Base-by-base conservation (phyloP, 2,888 invertebrate species). In the Hydropsyche betteni region DNA sequence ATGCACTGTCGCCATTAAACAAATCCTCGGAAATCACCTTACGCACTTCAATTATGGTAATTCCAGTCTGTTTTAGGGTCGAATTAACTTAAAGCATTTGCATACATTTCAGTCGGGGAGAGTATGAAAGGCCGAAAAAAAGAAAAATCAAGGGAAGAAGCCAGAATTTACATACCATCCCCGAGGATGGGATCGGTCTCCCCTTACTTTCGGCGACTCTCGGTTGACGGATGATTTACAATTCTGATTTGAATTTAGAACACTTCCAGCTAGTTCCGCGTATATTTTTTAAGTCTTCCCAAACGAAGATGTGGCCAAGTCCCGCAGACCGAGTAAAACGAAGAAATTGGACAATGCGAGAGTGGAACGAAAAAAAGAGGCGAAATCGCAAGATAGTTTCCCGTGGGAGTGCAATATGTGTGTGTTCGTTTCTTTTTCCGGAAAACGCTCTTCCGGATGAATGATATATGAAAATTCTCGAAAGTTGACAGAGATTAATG, bases 201-300 rank as follows among this genome's bases (percentile, higher is more conserved):
- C 76, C 70, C 24, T 69, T 74, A 52, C 75, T 69, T 68, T 68
- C 44, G 53, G n/a, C 24, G 38, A 69, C 58, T 71, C 71, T 70
- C 68, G 55, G 58, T 68, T 75, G 77, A 78, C 74, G 77, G 77
- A 77, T 78, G 78, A 78, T 78, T 78, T 78, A 78, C 78, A 78
- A 78, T 78, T 78, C 78, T 78, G 78, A 78, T 78, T 78, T 77
- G 77, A 77, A 77, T 78, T 78, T 77, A 76, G 68, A 76, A 69
- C 74, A 75, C 72, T 75, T 75, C 75, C 69, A 68, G 68, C 64
- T 36, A 68, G 69, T 75, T 72, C 50, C 69, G 36, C 2, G 74
- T 44, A 10, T 10, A 44, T 10, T 70, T 64, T 68, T 73, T 75
- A 61, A 58, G 44, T 69, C 70, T 73, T 24, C 24, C 24, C 24